These are phyloP conservation scores for Festucalex cinctus DNA, from an alignment of 2,113 vertebrate species.

Conservation along the genomic window DNA sequence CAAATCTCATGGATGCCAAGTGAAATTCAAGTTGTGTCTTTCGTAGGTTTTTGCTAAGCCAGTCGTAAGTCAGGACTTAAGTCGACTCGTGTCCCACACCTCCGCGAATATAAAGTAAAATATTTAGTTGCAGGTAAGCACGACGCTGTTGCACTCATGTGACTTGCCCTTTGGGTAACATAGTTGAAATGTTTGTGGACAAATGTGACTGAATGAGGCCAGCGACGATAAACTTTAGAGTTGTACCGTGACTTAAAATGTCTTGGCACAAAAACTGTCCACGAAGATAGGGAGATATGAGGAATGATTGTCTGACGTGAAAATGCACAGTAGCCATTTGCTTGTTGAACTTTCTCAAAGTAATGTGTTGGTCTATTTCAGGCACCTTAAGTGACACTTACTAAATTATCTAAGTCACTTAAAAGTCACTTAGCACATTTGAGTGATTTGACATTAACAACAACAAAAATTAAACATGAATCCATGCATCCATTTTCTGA, in stretches of 20 bases:
- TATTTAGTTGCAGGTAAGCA: neutral
- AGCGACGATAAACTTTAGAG: neutral
- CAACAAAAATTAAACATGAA: too few species aligned
- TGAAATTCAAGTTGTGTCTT: neutral
- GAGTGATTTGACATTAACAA: too few species aligned
- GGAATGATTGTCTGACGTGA: neutral
- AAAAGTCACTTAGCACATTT: too few species aligned
- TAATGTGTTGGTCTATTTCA: too few species aligned
- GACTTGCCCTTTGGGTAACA: conserved; percentile 7
- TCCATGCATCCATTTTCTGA: too few species aligned
- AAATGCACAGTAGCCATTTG: too few species aligned
- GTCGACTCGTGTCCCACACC: too few species aligned
- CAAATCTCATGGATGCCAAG: too few species aligned
- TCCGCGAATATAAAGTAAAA: neutral
- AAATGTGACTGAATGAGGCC: neutral
- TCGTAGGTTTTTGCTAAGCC: neutral
- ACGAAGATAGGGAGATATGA: neutral
- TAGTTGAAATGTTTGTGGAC: conserved; percentile 21
- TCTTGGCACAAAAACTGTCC: neutral
- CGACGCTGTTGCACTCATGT: neutral
- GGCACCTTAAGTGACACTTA: too few species aligned
- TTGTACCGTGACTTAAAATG: neutral
- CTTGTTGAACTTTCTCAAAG: too few species aligned
- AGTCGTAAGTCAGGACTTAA: neutral
- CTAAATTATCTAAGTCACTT: too few species aligned